These are phyloP conservation scores for Coleophora deauratella DNA, from an alignment of 2,888 invertebrate genomes.

Conservation along the genomic window DNA sequence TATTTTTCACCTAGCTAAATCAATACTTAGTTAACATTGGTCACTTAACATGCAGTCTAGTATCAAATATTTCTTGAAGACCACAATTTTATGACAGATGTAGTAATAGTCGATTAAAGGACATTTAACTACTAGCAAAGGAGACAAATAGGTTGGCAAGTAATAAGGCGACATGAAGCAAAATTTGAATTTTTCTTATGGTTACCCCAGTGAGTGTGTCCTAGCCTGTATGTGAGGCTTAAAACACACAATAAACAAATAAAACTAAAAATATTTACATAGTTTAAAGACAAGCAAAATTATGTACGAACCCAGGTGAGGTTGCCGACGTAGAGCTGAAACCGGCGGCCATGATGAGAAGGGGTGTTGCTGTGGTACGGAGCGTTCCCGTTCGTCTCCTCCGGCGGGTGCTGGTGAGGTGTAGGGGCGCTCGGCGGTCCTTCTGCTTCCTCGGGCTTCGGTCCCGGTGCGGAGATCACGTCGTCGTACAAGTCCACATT, in stretches of 20 bases:
- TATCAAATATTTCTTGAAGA: too few relatives aligned
- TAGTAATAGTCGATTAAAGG: too few relatives aligned
- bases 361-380: conserved; percentile 83
- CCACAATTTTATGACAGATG: too few relatives aligned
- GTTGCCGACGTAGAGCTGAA: conserved; percentile 97
- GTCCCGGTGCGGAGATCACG: conserved; percentile 87
- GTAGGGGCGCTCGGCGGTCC: conserved; percentile 73
- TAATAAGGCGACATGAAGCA: too few relatives aligned
- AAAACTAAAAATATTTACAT: conserved; percentile 49
- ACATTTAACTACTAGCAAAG: too few relatives aligned
- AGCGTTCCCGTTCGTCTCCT: conserved; percentile 79
- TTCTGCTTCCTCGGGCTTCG: conserved; percentile 74
- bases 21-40: too few relatives aligned
- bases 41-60: too few relatives aligned
- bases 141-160: too few relatives aligned
- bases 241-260: conserved; percentile 39
- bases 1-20: too few relatives aligned
- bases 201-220: conserved; percentile 20
- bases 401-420: conserved; percentile 68
- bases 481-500: conserved; percentile 97
- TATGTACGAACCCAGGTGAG: conserved; percentile 92
- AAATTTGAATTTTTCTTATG: conserved; percentile 14
- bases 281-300: conserved; percentile 54
- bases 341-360: conserved; percentile 85
- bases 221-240: conserved; percentile 17